phyloP scores from a whole-genome alignment of 2,113 vertebrate genomes.

The Lamprotornis superbus region DNA sequence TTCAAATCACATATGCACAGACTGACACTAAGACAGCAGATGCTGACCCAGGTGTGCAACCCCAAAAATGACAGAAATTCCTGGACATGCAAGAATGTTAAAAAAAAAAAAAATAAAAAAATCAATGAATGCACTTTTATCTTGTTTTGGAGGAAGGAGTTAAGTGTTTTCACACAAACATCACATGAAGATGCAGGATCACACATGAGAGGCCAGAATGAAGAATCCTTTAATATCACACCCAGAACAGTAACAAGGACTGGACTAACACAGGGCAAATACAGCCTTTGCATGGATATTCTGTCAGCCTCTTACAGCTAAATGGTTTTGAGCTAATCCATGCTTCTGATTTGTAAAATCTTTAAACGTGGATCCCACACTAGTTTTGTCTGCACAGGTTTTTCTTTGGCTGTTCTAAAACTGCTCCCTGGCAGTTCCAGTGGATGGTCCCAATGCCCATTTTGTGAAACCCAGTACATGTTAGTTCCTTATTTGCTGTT shows the following conservation, averaged over 20 bases:
- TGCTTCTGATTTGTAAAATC: background rate
- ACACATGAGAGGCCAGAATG: background rate
- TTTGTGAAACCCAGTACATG: background rate
- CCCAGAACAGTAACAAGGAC: background rate
- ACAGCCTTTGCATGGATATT: background rate
- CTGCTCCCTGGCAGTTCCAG: background rate
- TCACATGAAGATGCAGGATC: background rate
- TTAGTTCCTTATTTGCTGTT: background rate
- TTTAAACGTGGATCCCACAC: background rate
- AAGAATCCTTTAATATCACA: background rate
- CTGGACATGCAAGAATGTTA: accelerated
- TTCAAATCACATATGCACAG: background rate
- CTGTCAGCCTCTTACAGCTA: background rate
- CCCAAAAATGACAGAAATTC: background rate
- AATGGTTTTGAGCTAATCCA: background rate
- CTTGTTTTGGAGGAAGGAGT: background rate
- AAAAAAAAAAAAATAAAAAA: background rate
- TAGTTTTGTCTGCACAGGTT: background rate
- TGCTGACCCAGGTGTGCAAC: background rate
- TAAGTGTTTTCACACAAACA: background rate
- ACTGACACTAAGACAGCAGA: background rate
- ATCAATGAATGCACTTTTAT: background rate
- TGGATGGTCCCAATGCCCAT: background rate
- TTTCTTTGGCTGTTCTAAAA: background rate
- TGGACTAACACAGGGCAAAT: background rate